Evolutionary conservation across 2,797 vertebrate species (phyloP).

Genomic region (Mus minutoides): DNA sequence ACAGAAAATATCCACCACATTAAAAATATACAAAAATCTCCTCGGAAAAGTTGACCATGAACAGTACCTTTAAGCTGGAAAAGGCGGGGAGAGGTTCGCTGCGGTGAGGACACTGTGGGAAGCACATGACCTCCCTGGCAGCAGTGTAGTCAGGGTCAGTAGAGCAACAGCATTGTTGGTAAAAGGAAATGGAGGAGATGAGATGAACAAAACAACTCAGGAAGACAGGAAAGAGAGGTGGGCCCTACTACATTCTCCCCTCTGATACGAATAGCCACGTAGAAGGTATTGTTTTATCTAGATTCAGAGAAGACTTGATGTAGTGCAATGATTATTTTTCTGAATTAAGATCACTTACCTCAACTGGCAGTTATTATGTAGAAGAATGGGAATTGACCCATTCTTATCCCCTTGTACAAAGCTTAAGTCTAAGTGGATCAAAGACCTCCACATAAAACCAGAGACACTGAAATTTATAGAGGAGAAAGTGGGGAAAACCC

Average conservation of each 20-base stretch:
- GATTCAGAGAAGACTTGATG: background rate
- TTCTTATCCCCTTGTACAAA: too few species aligned
- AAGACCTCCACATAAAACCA: too few species aligned
- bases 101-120: background rate
- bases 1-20: slow-evolving; percentile 17
- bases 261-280: background rate
- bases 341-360: background rate
- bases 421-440: too few species aligned
- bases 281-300: background rate
- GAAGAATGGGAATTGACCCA: too few species aligned
- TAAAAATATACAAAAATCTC: background rate
- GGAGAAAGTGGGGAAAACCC: too few species aligned
- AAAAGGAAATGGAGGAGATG: background rate
- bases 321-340: background rate
- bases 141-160: background rate
- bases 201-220: background rate
- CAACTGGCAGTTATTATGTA: too few species aligned
- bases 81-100: background rate
- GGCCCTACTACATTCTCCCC: background rate
- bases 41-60: background rate
- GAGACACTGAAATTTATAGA: too few species aligned
- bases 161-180: background rate
- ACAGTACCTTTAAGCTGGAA: background rate
- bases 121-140: background rate
- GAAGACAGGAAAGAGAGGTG: background rate